Conservation (phyloP, 2,888 invertebrate species). For the Anthrax anthrax region DNA sequence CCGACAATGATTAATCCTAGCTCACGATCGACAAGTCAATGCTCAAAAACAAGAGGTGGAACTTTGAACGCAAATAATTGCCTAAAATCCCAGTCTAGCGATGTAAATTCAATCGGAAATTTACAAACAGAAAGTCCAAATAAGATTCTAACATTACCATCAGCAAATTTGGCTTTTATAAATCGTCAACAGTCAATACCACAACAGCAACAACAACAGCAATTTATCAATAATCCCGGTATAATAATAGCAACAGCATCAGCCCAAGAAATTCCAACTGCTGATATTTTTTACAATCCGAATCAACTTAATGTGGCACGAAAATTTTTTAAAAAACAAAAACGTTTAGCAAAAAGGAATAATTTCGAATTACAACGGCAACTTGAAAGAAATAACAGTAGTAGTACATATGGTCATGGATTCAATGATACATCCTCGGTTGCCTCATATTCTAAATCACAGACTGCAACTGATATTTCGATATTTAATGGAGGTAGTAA, state of each 20-base stretch:
- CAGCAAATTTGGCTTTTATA: constrained; percentile 46
- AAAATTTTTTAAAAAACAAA: constrained; percentile 81
- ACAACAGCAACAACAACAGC: too few species aligned
- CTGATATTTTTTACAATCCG: constrained; percentile 81
- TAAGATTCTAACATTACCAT: constrained; percentile 13
- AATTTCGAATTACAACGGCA: constrained; percentile 44
- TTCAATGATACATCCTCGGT: constrained; percentile 34
- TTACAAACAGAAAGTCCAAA: constrained; percentile 20
- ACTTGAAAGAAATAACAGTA: constrained; percentile 44
- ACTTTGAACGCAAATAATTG: constrained; percentile 50
- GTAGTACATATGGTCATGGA: constrained; percentile 40
- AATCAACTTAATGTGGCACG: constrained; percentile 87
- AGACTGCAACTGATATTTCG: constrained; percentile 23
- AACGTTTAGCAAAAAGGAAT: constrained; percentile 56
- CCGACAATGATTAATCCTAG: constrained; percentile 30
- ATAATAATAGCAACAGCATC: constrained; percentile 14
- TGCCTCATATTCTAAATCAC: constrained; percentile 37
- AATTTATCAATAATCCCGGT: constrained; percentile 19
- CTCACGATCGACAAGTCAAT: constrained; percentile 50
- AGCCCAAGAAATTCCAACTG: constrained; percentile 36
- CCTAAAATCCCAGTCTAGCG: constrained; percentile 47
- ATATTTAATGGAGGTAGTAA: constrained; percentile 58
- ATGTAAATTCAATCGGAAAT: constrained; percentile 35
- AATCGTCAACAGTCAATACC: constrained; percentile 56
- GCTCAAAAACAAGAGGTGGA: constrained; percentile 47